Conservation (phyloP, 1,140 invertebrate species). For the Conus ventricosus region DNA sequence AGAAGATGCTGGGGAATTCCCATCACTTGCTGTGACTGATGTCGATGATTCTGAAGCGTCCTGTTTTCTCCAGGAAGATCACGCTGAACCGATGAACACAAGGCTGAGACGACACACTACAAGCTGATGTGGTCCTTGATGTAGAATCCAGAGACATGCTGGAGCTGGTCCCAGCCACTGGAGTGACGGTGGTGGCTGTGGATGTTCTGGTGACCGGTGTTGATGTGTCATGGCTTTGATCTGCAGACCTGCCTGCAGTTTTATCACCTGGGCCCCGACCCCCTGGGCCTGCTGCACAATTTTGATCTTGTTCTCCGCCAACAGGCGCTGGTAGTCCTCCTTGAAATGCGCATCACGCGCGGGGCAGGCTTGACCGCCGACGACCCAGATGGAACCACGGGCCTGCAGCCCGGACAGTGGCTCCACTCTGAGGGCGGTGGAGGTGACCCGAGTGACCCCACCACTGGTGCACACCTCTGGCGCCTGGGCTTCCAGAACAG, state of each 20-base stretch:
- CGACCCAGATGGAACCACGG: background rate
- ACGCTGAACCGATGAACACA: background rate
- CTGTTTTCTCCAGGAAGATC: background rate
- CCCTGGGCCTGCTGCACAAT: slow-evolving; percentile 34
- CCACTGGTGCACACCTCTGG: background rate
- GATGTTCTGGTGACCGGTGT: background rate
- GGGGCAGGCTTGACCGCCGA: background rate
- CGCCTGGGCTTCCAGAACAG: background rate
- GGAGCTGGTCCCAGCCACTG: background rate
- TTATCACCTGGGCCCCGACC: slow-evolving; percentile 37
- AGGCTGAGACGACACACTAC: background rate
- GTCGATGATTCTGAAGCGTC: background rate
- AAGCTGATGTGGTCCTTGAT: background rate
- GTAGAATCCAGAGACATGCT: background rate
- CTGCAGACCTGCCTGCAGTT: slow-evolving; percentile 44
- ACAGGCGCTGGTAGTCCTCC: slow-evolving; percentile 44
- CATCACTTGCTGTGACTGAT: no score
- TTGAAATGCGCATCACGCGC: slow-evolving; percentile 42
- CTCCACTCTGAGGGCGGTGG: slow-evolving; percentile 23
- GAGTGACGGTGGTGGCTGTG: background rate
- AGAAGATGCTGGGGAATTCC: no score
- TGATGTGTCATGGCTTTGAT: slow-evolving; percentile 15
- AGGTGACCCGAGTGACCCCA: slow-evolving; percentile 12
- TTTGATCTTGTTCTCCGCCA: slow-evolving; percentile 47
- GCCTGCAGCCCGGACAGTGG: background rate